Evolutionary conservation across 35 echinoderm and acorn worm genomes (phyloP).

Genomic region (Ophioderma brevispina): DNA sequence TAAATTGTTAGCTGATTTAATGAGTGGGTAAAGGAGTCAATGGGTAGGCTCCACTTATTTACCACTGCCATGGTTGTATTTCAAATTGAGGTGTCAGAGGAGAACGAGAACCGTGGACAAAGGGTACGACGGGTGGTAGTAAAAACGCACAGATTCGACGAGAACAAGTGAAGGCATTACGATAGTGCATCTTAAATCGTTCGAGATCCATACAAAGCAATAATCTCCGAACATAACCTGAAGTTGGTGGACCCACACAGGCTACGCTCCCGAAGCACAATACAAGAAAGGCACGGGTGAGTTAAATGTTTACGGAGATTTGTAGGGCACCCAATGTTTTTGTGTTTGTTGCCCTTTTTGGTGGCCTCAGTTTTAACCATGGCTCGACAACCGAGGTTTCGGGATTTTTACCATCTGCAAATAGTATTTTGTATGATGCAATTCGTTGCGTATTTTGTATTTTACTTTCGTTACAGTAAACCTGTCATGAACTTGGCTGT

Average conservation of each 20-base stretch:
- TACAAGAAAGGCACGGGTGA: constrained; percentile 95
- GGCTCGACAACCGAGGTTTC: neutral
- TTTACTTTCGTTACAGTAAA: too few species aligned
- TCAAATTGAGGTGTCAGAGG: constrained; percentile 72
- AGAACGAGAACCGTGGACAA: constrained; percentile 83
- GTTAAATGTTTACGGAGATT: neutral
- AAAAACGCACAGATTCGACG: constrained; percentile 86
- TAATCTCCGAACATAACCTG: constrained; percentile 92
- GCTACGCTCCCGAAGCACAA: constrained; percentile 75
- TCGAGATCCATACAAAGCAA: constrained; percentile 94
- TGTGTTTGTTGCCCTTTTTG: neutral
- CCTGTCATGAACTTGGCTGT: too few species aligned
- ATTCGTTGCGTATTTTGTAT: too few species aligned
- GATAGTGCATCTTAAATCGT: constrained; percentile 78
- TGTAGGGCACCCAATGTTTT: neutral
- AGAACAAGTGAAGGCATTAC: constrained; percentile 66
- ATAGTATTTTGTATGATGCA: too few species aligned
- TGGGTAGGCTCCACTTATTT: too few species aligned
- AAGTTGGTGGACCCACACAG: constrained; percentile 96
- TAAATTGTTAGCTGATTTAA: too few species aligned
- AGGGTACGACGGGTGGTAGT: constrained; percentile 75
- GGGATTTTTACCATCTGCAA: too few species aligned
- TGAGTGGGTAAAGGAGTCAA: too few species aligned
- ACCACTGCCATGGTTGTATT: too few species aligned
- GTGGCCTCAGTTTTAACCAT: neutral